These are phyloP conservation scores for Heterohyrax brucei DNA, from an alignment of 2,797 vertebrate species.

Conservation along the genomic window DNA sequence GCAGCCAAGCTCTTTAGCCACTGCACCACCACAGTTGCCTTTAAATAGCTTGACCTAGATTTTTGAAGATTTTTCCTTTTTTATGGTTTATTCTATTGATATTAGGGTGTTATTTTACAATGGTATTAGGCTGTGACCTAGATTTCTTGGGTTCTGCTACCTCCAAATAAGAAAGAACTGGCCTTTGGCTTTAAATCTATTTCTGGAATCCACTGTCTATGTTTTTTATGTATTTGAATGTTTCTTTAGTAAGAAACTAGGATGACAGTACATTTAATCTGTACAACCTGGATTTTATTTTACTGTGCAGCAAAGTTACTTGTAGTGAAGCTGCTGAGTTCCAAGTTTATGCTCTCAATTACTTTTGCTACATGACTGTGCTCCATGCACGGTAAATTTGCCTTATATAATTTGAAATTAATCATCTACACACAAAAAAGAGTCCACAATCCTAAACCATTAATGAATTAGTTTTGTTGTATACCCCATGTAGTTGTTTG, in stretches of 20 bases:
- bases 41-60: constrained; percentile 83
- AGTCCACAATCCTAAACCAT: not conserved
- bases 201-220: constrained; percentile 11
- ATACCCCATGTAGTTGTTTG: not conserved
- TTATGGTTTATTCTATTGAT: not conserved
- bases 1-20: no score
- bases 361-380: not conserved
- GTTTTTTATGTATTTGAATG: constrained; percentile 23
- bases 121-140: constrained; percentile 4
- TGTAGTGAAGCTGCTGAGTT: constrained; percentile 13
- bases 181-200: constrained; percentile 26
- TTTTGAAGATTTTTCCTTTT: constrained; percentile 56
- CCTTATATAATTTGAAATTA: constrained; percentile 41
- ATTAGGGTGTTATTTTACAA: constrained; percentile 48
- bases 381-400: not conserved
- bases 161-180: constrained; percentile 4
- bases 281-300: constrained; percentile 46
- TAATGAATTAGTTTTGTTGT: not conserved
- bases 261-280: not conserved
- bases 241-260: constrained; percentile 41
- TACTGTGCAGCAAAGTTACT: constrained; percentile 42
- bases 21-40: constrained; percentile 50
- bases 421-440: not conserved
- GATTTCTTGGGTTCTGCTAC: constrained; percentile 24
- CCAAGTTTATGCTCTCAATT: constrained; percentile 8